phyloP scores from a whole-genome alignment of 2,113 vertebrate species.

The Datnioides undecimradiatus region DNA sequence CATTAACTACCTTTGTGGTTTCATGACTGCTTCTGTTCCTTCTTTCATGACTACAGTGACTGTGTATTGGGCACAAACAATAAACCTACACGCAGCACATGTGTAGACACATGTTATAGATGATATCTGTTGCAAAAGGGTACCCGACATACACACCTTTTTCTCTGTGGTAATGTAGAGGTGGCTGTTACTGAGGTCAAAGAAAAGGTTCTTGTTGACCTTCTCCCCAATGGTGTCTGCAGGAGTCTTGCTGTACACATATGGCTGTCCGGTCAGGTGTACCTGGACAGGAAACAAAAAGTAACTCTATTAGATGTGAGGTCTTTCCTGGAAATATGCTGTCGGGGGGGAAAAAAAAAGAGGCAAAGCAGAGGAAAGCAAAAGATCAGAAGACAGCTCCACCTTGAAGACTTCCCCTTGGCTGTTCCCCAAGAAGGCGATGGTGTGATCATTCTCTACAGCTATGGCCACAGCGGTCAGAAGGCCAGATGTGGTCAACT shows the following conservation, averaged over 20 bases:
- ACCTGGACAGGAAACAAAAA: conserved; percentile 79
- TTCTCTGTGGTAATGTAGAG: conserved; percentile 92
- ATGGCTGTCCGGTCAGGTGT: conserved; percentile 77
- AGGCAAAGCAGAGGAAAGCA: not conserved
- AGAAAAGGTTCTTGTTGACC: conserved; percentile 91
- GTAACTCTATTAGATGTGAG: not conserved
- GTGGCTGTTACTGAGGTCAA: conserved; percentile 85
- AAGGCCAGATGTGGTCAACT: conserved; percentile 72
- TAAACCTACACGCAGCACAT: not conserved
- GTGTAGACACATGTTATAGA: not conserved
- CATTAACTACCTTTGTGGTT: not conserved
- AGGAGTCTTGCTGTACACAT: conserved; percentile 83
- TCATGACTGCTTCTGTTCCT: not conserved
- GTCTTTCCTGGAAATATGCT: not conserved
- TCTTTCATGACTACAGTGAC: not conserved
- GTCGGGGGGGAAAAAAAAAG: not conserved
- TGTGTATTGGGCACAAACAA: not conserved
- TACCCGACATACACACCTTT: conserved; percentile 83
- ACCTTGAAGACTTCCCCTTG: conserved; percentile 87
- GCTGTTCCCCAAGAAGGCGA: conserved; percentile 92
- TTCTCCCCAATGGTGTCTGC: conserved; percentile 85
- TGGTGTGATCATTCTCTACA: conserved; percentile 88
- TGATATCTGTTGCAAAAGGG: not conserved
- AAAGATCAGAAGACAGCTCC: not conserved
- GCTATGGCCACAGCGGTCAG: conserved; percentile 89